Evolutionary conservation across 2,797 vertebrate genomes (phyloP).

Genomic region (Pelochelys cantorii): DNA sequence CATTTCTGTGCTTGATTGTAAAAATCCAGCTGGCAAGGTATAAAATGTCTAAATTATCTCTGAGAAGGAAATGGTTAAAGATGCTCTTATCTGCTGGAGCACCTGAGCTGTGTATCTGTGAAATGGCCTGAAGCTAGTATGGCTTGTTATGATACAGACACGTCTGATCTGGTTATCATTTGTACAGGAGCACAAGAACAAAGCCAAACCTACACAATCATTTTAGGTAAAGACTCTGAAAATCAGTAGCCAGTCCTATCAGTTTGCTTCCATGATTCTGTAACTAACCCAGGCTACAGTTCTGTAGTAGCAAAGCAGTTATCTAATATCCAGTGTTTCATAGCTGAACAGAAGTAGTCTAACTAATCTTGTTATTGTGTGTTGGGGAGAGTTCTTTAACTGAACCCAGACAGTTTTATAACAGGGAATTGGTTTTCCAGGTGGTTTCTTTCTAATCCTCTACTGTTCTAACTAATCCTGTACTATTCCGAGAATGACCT

Average conservation of each 20-base stretch:
- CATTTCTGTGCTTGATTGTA: conserved; percentile 23
- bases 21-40: neutral
- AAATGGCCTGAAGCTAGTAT: conserved; percentile 24
- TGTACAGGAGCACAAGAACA: conserved; percentile 25
- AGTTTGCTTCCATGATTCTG: conserved; percentile 25
- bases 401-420: neutral
- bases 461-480: neutral
- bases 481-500: rapidly evolving
- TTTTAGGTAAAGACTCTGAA: conserved; percentile 54
- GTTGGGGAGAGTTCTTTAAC: neutral
- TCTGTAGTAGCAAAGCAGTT: neutral
- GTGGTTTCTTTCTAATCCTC: neutral
- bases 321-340: conserved; percentile 8
- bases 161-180: neutral
- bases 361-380: conserved; percentile 16
- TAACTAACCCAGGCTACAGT: conserved; percentile 58
- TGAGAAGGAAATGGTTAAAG: conserved; percentile 40
- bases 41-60: conserved; percentile 16
- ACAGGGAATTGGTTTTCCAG: neutral
- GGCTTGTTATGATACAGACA: neutral
- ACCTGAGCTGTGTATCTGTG: conserved; percentile 5
- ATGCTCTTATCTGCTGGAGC: conserved; percentile 21
- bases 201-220: neutral
- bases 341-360: conserved; percentile 1
- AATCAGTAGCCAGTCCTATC: neutral